These are phyloP conservation scores for Gnatocerus cornutus DNA, from an alignment of 2,888 invertebrate species.

Conservation along the genomic window DNA sequence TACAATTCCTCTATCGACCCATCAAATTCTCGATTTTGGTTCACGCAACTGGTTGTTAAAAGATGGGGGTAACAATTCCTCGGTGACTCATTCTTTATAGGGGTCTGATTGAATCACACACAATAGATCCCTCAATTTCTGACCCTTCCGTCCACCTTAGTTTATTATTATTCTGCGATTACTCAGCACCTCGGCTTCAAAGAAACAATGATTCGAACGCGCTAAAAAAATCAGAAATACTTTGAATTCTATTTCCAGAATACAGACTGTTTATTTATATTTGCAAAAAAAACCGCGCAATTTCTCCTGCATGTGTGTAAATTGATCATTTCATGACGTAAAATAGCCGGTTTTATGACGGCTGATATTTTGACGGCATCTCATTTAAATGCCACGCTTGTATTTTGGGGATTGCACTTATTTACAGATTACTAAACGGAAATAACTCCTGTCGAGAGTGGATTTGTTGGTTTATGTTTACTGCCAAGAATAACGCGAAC, in stretches of 20 bases:
- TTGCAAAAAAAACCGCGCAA: background rate
- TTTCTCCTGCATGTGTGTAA: too few relatives aligned
- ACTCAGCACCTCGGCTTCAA: conserved; percentile 6
- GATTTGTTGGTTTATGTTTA: conserved; percentile 5
- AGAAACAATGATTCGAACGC: conserved; percentile 9
- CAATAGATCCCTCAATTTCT: conserved; percentile 53
- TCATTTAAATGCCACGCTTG: too few relatives aligned
- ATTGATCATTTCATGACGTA: too few relatives aligned
- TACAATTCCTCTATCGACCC: conserved; percentile 23
- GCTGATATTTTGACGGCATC: conserved; percentile 5
- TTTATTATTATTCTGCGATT: conserved; percentile 31
- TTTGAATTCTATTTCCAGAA: background rate
- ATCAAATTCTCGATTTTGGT: conserved; percentile 33
- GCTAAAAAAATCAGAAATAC: conserved; percentile 10
- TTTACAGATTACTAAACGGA: conserved; percentile 5
- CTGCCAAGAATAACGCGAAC: too few relatives aligned
- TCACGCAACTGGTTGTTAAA: conserved; percentile 47
- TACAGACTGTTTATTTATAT: background rate
- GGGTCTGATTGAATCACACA: conserved; percentile 59
- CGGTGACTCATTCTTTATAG: conserved; percentile 58
- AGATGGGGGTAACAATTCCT: conserved; percentile 58
- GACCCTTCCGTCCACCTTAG: conserved; percentile 53
- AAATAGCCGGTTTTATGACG: background rate
- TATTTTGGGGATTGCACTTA: conserved; percentile 14
- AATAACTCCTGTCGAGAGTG: conserved; percentile 10